Evolutionary conservation across 1,140 invertebrate species (phyloP).

Genomic region (Brachionus koreanus): DNA sequence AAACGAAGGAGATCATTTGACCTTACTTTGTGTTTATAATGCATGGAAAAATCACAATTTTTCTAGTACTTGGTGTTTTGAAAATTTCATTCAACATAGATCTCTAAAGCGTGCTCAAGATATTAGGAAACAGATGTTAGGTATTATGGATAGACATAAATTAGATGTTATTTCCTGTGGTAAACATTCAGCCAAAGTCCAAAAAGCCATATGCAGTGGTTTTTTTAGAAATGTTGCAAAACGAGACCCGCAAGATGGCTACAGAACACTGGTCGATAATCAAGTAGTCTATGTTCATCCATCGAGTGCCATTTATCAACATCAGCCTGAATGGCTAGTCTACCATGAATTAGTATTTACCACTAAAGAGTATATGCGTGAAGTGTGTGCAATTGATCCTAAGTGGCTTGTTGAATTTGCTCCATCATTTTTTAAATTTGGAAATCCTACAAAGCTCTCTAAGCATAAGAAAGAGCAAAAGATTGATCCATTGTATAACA

Average conservation of each 20-base stretch:
- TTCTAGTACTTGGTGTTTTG: slow-evolving; percentile 97
- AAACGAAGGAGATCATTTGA: slow-evolving; percentile 94
- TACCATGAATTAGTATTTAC: slow-evolving; percentile 98
- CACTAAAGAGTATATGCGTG: slow-evolving; percentile 98
- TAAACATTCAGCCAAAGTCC: slow-evolving; percentile 87
- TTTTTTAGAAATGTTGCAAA: slow-evolving; percentile 98
- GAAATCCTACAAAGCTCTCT: slow-evolving; percentile 96
- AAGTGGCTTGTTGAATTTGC: slow-evolving; percentile 99
- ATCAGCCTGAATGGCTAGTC: slow-evolving; percentile 90
- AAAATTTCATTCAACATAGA: slow-evolving; percentile 96
- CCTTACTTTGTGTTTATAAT: slow-evolving; percentile 94
- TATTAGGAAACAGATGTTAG: slow-evolving; percentile 92
- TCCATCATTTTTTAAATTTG: slow-evolving; percentile 96
- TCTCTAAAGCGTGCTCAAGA: slow-evolving; percentile 95
- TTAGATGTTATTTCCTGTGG: slow-evolving; percentile 92
- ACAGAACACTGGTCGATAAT: slow-evolving; percentile 90
- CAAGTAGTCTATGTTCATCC: slow-evolving; percentile 99
- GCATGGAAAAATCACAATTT: slow-evolving; percentile 99
- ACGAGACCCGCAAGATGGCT: slow-evolving; percentile 98
- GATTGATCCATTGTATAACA: slow-evolving; percentile 94
- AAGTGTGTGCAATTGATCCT: slow-evolving; percentile 96
- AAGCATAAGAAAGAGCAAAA: slow-evolving; percentile 99
- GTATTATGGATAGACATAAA: slow-evolving; percentile 98
- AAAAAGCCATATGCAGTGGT: slow-evolving; percentile 96
- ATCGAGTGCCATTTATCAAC: slow-evolving; percentile 90